Conservation (phyloP, 2,888 invertebrate species). For the Minunthozetes semirufus region DNA sequence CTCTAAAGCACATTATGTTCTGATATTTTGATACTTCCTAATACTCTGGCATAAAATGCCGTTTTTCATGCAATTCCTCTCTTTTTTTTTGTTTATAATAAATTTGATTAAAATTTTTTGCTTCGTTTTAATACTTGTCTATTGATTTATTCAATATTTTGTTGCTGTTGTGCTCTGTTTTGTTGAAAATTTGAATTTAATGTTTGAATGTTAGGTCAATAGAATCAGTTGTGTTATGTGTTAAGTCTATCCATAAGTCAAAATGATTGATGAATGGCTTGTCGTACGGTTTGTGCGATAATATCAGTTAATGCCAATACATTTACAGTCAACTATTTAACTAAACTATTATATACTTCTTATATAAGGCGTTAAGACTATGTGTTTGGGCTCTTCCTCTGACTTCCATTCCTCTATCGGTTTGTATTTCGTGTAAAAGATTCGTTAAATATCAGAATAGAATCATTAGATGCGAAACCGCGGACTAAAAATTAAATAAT, state of each 20-base stretch:
- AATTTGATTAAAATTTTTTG: neutral
- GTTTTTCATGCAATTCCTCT: too few relatives aligned
- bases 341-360: neutral
- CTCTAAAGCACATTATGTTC: too few relatives aligned
- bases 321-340: slow-evolving; percentile 10
- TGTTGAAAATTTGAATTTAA: slow-evolving; percentile 21
- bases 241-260: slow-evolving; percentile 25
- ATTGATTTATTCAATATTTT: neutral
- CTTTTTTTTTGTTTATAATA: too few relatives aligned
- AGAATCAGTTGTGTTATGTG: neutral
- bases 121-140: neutral
- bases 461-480: too few relatives aligned
- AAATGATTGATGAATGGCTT: slow-evolving; percentile 28
- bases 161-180: neutral
- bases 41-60: too few relatives aligned
- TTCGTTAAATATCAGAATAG: too few relatives aligned
- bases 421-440: too few relatives aligned
- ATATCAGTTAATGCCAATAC: slow-evolving; percentile 16
- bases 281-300: slow-evolving; percentile 14
- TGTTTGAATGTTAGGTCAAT: slow-evolving; percentile 27
- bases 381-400: too few relatives aligned
- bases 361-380: too few relatives aligned
- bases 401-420: too few relatives aligned
- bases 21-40: too few relatives aligned
- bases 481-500: too few relatives aligned